These are phyloP conservation scores for Drosophila birchii DNA, from an alignment of 2,888 invertebrate genomes.

Conservation along the genomic window DNA sequence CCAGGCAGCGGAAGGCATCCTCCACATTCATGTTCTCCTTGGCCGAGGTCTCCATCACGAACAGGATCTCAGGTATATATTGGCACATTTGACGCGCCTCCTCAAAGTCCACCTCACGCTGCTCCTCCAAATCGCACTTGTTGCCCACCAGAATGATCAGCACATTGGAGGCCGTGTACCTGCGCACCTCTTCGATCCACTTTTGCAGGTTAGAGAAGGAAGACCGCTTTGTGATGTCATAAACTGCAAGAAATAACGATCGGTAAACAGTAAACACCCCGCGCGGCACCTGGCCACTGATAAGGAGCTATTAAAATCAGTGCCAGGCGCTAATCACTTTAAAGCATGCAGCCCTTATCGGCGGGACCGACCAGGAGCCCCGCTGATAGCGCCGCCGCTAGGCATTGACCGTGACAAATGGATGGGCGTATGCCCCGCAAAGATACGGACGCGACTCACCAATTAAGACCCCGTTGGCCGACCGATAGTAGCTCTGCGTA, in stretches of 20 bases:
- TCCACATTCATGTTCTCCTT: conserved; percentile 96
- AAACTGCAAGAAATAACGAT: conserved; percentile 87
- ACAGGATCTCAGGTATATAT: conserved; percentile 93
- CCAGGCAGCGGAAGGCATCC: conserved; percentile 93
- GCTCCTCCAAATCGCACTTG: conserved; percentile 93
- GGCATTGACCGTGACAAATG: conserved; percentile 42
- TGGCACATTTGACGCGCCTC: conserved; percentile 95
- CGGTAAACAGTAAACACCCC: conserved; percentile 29
- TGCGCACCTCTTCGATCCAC: conserved; percentile 98
- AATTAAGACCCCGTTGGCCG: conserved; percentile 98
- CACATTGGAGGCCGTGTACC: conserved; percentile 96
- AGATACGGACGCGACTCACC: conserved; percentile 86
- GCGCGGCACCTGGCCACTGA: conserved; percentile 12
- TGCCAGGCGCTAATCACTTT: conserved; percentile 36
- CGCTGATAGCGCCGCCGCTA: conserved; percentile 36
- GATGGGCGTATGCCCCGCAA: conserved; percentile 40
- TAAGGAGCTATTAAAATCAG: conserved; percentile 56
- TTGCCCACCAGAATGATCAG: conserved; percentile 96
- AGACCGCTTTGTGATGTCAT: conserved; percentile 96
- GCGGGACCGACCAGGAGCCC: conserved; percentile 23
- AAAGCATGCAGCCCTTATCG: conserved; percentile 49
- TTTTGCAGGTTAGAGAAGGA: conserved; percentile 96
- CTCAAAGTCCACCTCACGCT: conserved; percentile 92
- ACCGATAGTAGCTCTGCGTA: conserved; percentile 98
- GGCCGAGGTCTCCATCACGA: conserved; percentile 95